Conservation (phyloP, 2,113 vertebrate species). For the Pygoscelis adeliae region DNA sequence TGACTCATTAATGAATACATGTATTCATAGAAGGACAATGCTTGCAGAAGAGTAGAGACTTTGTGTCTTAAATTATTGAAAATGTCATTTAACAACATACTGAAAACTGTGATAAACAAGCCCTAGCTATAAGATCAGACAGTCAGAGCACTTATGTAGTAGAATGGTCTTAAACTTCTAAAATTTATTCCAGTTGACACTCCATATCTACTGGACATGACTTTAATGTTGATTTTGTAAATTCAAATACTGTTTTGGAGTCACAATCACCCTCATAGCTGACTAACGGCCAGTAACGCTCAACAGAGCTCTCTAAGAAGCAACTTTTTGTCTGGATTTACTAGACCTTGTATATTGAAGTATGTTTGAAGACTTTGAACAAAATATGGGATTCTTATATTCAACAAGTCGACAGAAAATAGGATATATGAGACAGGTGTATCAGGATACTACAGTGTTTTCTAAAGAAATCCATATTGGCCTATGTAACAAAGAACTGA, state of each 20-base stretch:
- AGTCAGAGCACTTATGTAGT: background rate
- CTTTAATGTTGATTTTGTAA: slow-evolving; percentile 19
- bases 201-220: background rate
- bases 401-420: background rate
- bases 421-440: background rate
- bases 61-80: slow-evolving; percentile 53
- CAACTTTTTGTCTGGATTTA: background rate
- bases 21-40: slow-evolving; percentile 51
- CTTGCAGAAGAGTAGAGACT: slow-evolving; percentile 35
- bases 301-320: background rate
- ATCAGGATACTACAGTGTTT: background rate
- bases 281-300: background rate
- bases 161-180: slow-evolving; percentile 15
- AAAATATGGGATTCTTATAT: background rate
- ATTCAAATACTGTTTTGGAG: background rate
- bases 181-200: background rate
- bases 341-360: background rate
- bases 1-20: slow-evolving; percentile 33
- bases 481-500: background rate
- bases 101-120: slow-evolving; percentile 7
- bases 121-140: background rate
- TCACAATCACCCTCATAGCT: background rate
- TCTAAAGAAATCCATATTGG: background rate
- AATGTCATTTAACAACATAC: slow-evolving; percentile 19
- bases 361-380: background rate